phyloP scores from a whole-genome alignment of 2,888 invertebrate species.

The Vannuccia rotundouncinata region DNA sequence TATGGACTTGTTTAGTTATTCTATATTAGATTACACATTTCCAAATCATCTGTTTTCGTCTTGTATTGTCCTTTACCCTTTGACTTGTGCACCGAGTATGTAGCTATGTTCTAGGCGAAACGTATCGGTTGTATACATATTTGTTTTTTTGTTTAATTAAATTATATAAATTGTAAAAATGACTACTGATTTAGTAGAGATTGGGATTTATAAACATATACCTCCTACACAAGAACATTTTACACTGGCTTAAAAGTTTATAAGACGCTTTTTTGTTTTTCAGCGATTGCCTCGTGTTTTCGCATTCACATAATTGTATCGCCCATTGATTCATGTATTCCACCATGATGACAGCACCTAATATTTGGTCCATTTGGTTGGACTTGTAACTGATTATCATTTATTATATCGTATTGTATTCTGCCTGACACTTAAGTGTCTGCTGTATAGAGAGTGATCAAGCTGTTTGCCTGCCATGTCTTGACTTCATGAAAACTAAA shows the following conservation, averaged over 20 bases:
- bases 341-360: not conserved
- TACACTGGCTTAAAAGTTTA: conserved; percentile 3
- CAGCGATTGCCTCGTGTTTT: conserved; percentile 10
- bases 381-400: not conserved
- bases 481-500: not conserved
- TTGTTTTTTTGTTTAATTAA: conserved; percentile 19
- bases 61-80: not conserved
- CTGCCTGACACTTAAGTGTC: conserved; percentile 14
- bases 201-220: not conserved
- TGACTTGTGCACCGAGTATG: conserved; percentile 19
- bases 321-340: conserved; percentile 2
- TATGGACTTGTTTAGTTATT: not conserved
- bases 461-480: conserved; percentile 26
- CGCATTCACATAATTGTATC: not conserved
- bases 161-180: conserved; percentile 16
- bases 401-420: not conserved
- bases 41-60: not conserved
- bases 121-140: conserved; percentile 19
- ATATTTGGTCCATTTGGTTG: conserved; percentile 1
- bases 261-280: conserved; percentile 11
- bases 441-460: conserved; percentile 15
- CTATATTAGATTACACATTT: not conserved
- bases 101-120: not conserved
- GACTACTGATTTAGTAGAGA: not conserved
- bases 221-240: not conserved